These are phyloP conservation scores for Nicator chloris DNA, from an alignment of 2,113 vertebrate genomes.

Conservation along the genomic window DNA sequence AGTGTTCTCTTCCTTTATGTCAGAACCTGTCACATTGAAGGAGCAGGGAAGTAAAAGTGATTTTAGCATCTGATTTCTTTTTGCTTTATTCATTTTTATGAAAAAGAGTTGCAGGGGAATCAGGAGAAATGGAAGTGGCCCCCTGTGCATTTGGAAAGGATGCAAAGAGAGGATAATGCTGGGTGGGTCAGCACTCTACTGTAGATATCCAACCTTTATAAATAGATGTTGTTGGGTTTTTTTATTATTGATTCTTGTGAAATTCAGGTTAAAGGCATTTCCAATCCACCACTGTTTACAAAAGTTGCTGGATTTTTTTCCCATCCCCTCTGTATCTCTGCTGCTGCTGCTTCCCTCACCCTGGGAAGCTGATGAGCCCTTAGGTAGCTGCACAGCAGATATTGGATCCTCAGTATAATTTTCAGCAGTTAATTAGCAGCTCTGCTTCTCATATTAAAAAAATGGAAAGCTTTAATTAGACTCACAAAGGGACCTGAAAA, in stretches of 20 bases:
- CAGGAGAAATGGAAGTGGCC: not conserved
- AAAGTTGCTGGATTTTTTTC: not conserved
- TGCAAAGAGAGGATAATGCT: not conserved
- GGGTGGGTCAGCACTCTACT: not conserved
- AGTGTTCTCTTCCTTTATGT: not conserved
- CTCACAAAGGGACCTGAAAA: not conserved
- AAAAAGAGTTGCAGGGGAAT: not conserved
- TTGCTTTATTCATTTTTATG: not conserved
- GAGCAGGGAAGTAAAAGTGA: not conserved
- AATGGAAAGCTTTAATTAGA: not conserved
- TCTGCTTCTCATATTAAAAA: not conserved
- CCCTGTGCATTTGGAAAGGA: not conserved
- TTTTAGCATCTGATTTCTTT: not conserved
- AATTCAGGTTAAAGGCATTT: not conserved
- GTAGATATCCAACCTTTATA: not conserved
- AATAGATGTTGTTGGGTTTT: rapidly evolving
- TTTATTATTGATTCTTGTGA: not conserved
- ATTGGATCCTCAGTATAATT: not conserved
- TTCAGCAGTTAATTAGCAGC: constrained; percentile 5
- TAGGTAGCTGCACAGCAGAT: not conserved
- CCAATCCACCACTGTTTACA: not conserved
- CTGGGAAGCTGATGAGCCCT: not conserved
- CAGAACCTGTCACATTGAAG: not conserved
- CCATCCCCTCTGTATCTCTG: not conserved
- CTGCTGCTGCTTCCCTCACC: not conserved